phyloP scores from a whole-genome alignment of 2,888 invertebrate species.

The Diarsia mendica region DNA sequence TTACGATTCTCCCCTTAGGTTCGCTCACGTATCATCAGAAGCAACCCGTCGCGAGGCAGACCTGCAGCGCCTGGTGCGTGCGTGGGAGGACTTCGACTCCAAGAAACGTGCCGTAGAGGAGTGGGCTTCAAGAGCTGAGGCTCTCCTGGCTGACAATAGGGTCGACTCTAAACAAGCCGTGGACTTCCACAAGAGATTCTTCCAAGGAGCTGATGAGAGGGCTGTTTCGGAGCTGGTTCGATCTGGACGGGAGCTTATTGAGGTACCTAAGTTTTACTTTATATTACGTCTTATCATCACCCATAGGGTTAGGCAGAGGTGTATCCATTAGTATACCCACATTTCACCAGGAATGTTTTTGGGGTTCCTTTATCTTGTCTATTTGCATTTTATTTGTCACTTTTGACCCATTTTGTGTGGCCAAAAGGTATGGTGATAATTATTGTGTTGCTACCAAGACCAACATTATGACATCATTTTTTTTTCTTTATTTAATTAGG shows the following conservation, averaged over 20 bases:
- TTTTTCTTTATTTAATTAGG: too few relatives aligned
- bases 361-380: too few relatives aligned
- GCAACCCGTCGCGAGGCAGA: slow-evolving; percentile 95
- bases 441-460: not conserved
- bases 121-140: slow-evolving; percentile 96
- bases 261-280: slow-evolving; percentile 83
- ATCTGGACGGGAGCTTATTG: slow-evolving; percentile 93
- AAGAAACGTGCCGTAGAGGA: slow-evolving; percentile 95
- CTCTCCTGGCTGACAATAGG: slow-evolving; percentile 94
- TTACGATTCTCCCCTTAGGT: slow-evolving; percentile 79
- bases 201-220: slow-evolving; percentile 95
- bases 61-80: slow-evolving; percentile 94
- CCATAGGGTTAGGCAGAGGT: too few relatives aligned
- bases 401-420: not conserved
- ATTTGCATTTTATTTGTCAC: too few relatives aligned
- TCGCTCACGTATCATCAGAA: slow-evolving; percentile 94
- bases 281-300: too few relatives aligned
- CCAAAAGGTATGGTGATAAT: not conserved
- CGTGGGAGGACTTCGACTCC: slow-evolving; percentile 96
- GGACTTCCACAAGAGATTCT: slow-evolving; percentile 96
- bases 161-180: slow-evolving; percentile 95
- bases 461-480: not conserved
- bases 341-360: too few relatives aligned
- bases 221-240: slow-evolving; percentile 95
- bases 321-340: too few relatives aligned